Evolutionary conservation across 2,888 invertebrate species (phyloP), one percentile per base, ranked within the genome.

Genomic region (Trichogramma evanescens): DNA sequence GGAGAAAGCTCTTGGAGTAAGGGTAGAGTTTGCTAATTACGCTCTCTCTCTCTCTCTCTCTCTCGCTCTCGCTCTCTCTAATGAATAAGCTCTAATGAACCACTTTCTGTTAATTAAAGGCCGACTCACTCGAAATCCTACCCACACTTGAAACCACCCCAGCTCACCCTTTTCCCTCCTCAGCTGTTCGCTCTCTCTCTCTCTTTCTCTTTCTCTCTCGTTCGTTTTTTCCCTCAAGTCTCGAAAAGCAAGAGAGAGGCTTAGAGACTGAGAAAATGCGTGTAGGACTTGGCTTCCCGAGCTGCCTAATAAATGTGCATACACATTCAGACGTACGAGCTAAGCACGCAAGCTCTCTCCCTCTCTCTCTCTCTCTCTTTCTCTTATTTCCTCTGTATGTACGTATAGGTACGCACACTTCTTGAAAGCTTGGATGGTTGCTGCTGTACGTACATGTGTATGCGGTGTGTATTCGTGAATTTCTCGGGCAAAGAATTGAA

Each of bases 41-140:
- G 87, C 87, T 5, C 48, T 48, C 48, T 48, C 48, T 9, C 48
- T 48, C 48, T 48, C 50, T 38, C 50, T 70, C 87, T 87, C 87
- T 87, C 87, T 87, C 87, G 88, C 48, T 48, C 51, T 38, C 55
- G 70, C 87, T 87, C 87, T 87, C 88, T 88, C 87, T 89, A 89
- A 89, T 89, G 88, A 89, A 88, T 88, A 88, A 88, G 87, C 88
- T 87, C 88, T 88, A 89, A 89, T 89, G 89, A 89, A 89, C 88
- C 88, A 88, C 89, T 89, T 88, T 89, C 87, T 88, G 88, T 88
- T 88, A 89, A 89, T 89, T 88, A 89, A 88, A 89, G 88, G 85
- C 87, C 82, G 81, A 80, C 76, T 74, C 75, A 66, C 70, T 69
- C 68, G 66, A 68, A 65, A 66, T 66, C 66, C 65, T 53, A 57